Percentiles rank a stretch among this genome's conserved stretches.
Conservation (phyloP, 2,888 invertebrate genomes). For the Furcula furcula region DNA sequence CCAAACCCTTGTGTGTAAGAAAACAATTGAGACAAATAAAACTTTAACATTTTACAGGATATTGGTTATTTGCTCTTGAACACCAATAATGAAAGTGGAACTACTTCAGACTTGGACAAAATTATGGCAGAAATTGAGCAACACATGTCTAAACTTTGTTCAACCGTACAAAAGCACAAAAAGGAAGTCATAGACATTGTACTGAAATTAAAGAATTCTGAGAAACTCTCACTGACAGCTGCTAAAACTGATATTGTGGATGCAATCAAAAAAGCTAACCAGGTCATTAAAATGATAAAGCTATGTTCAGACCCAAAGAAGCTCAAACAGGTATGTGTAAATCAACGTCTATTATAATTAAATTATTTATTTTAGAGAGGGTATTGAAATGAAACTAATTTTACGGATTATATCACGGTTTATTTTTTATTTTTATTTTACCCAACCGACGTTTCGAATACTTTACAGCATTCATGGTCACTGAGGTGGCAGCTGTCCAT, state of each 20-base stretch:
- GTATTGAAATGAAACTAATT: no score
- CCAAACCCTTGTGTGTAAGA: no score
- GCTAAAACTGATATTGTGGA: slow-evolving; percentile 48
- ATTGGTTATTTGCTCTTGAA: slow-evolving; percentile 62
- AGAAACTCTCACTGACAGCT: slow-evolving; percentile 52
- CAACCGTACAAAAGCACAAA: slow-evolving; percentile 77
- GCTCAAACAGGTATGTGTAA: slow-evolving; percentile 52
- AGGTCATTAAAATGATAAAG: slow-evolving; percentile 38
- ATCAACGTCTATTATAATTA: no score
- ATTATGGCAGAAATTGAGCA: slow-evolving; percentile 62
- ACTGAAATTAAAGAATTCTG: slow-evolving; percentile 43
- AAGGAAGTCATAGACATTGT: slow-evolving; percentile 58
- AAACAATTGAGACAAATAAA: neutral
- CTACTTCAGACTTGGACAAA: slow-evolving; percentile 42
- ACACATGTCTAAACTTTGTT: slow-evolving; percentile 77
- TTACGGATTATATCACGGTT: no score
- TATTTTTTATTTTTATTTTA: no score
- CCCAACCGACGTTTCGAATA: no score
- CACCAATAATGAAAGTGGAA: slow-evolving; percentile 49
- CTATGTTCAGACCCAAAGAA: slow-evolving; percentile 39
- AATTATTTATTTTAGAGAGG: no score
- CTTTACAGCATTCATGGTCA: no score
- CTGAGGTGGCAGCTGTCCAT: no score
- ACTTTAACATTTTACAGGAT: slow-evolving; percentile 44
- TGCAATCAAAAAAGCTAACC: slow-evolving; percentile 49